Base-by-base conservation (phyloP, 2,888 invertebrate genomes). In the Cryptosula pallasiana region DNA sequence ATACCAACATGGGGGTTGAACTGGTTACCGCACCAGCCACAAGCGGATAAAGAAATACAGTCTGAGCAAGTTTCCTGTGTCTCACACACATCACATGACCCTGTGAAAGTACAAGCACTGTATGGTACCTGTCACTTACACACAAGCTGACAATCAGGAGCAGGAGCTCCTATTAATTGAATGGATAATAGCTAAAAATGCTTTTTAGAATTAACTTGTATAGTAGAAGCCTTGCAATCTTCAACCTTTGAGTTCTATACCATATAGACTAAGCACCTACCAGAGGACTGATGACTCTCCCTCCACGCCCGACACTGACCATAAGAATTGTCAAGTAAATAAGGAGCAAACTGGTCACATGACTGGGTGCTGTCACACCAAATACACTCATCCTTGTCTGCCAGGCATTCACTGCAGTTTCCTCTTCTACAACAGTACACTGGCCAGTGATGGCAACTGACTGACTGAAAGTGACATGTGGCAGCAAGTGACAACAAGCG, bases 311-410 rank as follows among this genome's bases (percentile, higher is more conserved):
- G 89, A 80, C 95, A 96, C 80, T 93, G 88, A 0, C 95, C 96
- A 85, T 94, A 95, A 81, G 94, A 93, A 85, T 93, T 95, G 81
- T 94, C 92, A 77, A 94, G 93, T 5, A 94, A 94, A 85, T 95
- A 95, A 0, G 95, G 93, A n/a, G 94, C 92, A 85, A 96, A 95
- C 76, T 94, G 92, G 82, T 96, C 94, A 84, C 96, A 96, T 80
- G 93, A 92, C 75, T 83, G 89, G 0, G 92, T 92, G 32, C 94
- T 92, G 82, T 94, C 93, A 83, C 96, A 96, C 96, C 96, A 96
- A 0, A 95, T 95, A 84, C 96, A 96, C 74, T 94, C 89, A 32
- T 93, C 93, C 69, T 89, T 90, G 79, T 92, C 91, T 78, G 92
- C 92, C 71, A 96, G 87, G 81, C 96, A 96, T 72, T 77, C 77